phyloP scores from a whole-genome alignment of 2,888 invertebrate species.

The Gymnosoma rotundatum region DNA sequence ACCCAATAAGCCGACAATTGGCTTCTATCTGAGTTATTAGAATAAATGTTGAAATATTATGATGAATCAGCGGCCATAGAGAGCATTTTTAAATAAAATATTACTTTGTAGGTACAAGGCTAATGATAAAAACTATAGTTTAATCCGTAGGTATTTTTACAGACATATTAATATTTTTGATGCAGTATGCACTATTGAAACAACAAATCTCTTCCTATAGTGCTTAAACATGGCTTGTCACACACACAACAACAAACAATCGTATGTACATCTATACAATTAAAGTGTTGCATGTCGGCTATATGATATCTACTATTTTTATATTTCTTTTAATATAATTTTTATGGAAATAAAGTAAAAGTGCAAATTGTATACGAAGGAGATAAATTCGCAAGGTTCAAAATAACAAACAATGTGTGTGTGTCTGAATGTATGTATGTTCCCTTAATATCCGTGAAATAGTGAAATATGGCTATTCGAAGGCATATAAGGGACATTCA shows the following conservation, averaged over 20 bases:
- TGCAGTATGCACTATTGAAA: no score
- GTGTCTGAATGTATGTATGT: background rate
- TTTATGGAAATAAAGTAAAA: conserved; percentile 57
- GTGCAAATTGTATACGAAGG: conserved; percentile 52
- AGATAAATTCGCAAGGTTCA: conserved; percentile 17
- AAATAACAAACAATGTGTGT: background rate
- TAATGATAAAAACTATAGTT: no score
- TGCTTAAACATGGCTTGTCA: background rate
- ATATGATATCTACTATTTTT: background rate
- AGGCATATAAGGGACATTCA: conserved; percentile 43
- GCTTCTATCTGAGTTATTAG: no score
- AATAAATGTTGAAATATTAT: no score
- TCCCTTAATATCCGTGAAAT: background rate
- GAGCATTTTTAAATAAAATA: no score
- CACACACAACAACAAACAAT: no score
- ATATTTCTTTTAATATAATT: conserved; percentile 16
- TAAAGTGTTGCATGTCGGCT: conserved; percentile 10
- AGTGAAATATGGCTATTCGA: background rate
- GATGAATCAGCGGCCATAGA: no score
- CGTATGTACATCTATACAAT: background rate
- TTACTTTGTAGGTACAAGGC: no score
- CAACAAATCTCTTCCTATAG: conserved; percentile 11
- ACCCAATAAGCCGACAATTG: no score
- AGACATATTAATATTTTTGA: no score
- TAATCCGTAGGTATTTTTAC: no score